phyloP scores from a whole-genome alignment of 2,113 vertebrate genomes.

The Rhinolophus sinicus region DNA sequence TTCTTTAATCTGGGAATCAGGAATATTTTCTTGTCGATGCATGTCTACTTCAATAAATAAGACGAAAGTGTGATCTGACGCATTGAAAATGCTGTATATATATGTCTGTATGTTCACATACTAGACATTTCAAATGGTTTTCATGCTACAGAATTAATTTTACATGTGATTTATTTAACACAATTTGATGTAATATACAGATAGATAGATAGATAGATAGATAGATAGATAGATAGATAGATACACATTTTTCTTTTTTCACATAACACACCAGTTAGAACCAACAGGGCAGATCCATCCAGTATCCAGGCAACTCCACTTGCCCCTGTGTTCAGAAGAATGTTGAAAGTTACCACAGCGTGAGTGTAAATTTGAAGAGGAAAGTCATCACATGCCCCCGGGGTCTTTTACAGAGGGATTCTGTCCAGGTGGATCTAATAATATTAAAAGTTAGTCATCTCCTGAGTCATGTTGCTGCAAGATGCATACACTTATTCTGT shows the following conservation, averaged over 20 bases:
- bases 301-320: not conserved
- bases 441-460: not conserved
- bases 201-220: too few relatives aligned
- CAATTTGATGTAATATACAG: not conserved
- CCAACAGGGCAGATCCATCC: not conserved
- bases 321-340: not conserved
- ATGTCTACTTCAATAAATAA: conserved; percentile 36
- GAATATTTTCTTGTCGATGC: conserved; percentile 2
- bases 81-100: not conserved
- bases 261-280: not conserved
- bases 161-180: not conserved
- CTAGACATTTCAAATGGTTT: not conserved
- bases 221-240: too few relatives aligned
- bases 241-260: not conserved
- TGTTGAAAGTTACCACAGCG: not conserved
- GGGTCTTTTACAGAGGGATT: not conserved
- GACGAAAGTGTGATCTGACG: not conserved
- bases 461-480: not conserved
- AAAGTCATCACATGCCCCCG: not conserved
- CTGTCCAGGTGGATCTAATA: not conserved
- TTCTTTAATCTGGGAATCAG: not conserved
- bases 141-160: conserved; percentile 40
- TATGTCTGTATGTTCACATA: not conserved
- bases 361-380: not conserved
- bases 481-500: not conserved